Evolutionary conservation across 2,113 vertebrate species (phyloP), one percentile per base, ranked within the genome.

Genomic region (Cebidichthys violaceus): DNA sequence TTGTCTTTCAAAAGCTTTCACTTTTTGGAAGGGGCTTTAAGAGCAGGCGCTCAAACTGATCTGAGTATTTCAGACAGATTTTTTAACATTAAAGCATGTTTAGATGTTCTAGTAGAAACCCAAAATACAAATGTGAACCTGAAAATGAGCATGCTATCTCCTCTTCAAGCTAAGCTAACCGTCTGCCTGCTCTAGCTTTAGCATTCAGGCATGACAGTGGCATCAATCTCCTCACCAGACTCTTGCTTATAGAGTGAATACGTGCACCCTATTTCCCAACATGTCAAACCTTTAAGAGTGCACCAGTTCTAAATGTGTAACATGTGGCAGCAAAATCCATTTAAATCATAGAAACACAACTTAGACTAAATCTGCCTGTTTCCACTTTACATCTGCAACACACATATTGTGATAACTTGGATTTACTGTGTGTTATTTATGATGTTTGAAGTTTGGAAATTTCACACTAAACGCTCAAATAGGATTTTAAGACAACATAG

Each of bases 361-460:
- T 52, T n/a, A 4, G 6, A 41, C 27, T 43, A 41, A 52, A 76
- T 77, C 54, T 61, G 45, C 35, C 37, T 61, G 70, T 76, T 62
- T 83, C 20, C 29, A n/a, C 13, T 77, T 86, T 61, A 52, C 70
- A 86, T 75, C 39, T 86, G 83, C 33, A 79, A 39, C 43, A 54
- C 18, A 76, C 75, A 31, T 61, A 61, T 60, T 69, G 35, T 68
- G 73, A 85, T 66, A 50, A 22, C 64, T 41, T 29, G 7, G 77
- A 84, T 86, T 67, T 68, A 66, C n/a, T 57, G 75, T 68, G 50
- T 47, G 22, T 72, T 73, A 74, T 90, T 89, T 79, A 69, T 79
- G 45, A 72, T 70, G 75, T 88, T 85, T 86, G 64, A 86, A 57
- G 66, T 83, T 67, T 85, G 70, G 77, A 83, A 75, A 68, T 81